These are phyloP conservation scores for Vombatus ursinus DNA, from an alignment of 2,113 vertebrate genomes.

Conservation along the genomic window DNA sequence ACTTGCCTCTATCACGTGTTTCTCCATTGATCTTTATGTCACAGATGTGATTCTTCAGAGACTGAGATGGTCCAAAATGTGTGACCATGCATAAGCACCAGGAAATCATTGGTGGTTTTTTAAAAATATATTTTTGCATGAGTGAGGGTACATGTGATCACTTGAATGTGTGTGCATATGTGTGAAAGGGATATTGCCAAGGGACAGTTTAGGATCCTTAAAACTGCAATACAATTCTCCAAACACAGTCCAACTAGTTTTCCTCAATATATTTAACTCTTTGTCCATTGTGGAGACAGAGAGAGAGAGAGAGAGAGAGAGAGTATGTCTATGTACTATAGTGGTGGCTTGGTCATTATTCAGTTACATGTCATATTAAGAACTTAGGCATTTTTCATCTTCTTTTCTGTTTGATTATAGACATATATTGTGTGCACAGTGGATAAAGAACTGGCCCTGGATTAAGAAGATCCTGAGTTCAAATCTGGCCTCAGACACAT, in stretches of 20 bases:
- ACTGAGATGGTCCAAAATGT: neutral
- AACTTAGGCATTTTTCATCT: neutral
- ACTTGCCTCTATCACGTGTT: neutral
- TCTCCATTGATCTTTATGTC: neutral
- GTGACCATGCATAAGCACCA: neutral
- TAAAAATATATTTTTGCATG: neutral
- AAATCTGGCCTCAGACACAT: no score
- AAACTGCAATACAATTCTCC: neutral
- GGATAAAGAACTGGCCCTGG: no score
- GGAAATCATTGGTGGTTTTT: neutral
- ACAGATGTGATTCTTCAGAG: neutral
- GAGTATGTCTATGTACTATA: no score
- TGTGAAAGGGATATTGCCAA: neutral
- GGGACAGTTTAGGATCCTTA: neutral
- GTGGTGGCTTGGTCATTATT: neutral
- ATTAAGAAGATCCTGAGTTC: no score
- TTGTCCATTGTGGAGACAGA: neutral
- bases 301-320: no score
- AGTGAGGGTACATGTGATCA: neutral
- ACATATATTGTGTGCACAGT: neutral
- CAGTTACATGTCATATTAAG: neutral
- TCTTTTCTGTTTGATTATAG: neutral
- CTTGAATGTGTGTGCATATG: no score
- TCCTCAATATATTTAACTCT: neutral
- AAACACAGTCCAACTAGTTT: neutral